Conservation (phyloP, 2,797 vertebrate genomes). For the Silurus aristotelis region DNA sequence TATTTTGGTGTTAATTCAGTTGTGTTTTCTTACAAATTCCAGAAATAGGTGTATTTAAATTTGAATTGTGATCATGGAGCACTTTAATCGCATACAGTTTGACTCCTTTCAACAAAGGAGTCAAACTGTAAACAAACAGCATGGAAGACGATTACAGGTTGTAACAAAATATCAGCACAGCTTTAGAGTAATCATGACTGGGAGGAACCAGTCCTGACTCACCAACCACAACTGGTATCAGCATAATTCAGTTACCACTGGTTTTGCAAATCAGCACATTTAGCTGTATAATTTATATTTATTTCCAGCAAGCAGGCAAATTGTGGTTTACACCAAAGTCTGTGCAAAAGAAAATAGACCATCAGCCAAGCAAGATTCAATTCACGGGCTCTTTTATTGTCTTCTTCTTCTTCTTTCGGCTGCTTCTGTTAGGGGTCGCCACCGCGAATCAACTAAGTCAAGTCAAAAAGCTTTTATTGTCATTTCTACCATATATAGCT, state of each 20-base stretch:
- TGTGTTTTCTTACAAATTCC: background rate
- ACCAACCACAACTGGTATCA: conserved; percentile 21
- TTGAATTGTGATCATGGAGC: background rate
- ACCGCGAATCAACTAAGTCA: no score
- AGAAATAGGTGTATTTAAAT: background rate
- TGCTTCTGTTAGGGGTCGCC: no score
- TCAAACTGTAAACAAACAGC: no score
- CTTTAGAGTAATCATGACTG: background rate
- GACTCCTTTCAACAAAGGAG: background rate
- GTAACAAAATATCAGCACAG: background rate
- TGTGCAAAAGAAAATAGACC: background rate
- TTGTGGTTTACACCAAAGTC: background rate
- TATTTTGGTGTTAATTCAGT: background rate
- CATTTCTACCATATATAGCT: no score
- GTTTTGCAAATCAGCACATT: background rate
- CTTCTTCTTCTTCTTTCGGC: no score
- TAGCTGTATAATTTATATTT: background rate
- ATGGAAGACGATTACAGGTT: background rate
- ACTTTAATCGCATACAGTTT: background rate
- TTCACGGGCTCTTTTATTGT: background rate
- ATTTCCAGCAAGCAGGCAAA: background rate
- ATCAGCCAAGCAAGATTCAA: background rate
- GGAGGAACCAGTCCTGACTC: conserved; percentile 13
- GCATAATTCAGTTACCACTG: background rate
- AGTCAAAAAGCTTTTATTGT: no score